A percentile compares a stretch with the other conserved stretches of the same genome.
Evolutionary conservation across 2,797 vertebrate species (phyloP).

Genomic region (Enteromius argenteus): DNA sequence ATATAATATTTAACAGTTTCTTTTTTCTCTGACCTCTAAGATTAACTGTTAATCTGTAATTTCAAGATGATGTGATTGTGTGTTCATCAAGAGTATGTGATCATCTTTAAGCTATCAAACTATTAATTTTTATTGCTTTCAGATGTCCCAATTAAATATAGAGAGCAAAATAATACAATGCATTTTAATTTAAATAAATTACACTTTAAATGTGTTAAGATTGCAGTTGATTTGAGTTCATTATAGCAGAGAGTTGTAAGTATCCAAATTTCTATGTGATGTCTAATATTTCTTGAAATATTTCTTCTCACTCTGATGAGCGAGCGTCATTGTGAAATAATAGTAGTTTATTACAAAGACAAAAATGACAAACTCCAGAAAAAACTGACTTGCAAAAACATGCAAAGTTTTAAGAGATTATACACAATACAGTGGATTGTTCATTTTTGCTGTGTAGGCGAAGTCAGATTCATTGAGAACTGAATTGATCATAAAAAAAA

Average conservation of each 20-base stretch:
- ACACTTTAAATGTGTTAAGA: not conserved
- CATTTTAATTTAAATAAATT: not conserved
- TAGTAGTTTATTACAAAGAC: not conserved
- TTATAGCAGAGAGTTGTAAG: not conserved
- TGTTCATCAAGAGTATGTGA: not conserved
- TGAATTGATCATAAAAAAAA: conserved; percentile 63
- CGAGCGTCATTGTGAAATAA: not conserved
- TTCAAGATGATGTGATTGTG: not conserved
- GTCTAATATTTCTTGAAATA: not conserved
- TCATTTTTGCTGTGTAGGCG: conserved; percentile 48
- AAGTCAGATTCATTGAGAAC: conserved; percentile 60
- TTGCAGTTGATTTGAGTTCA: not conserved
- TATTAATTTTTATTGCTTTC: not conserved
- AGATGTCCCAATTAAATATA: not conserved
- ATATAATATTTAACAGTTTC: not conserved
- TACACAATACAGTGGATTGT: conserved; percentile 36
- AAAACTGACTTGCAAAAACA: conserved; percentile 21
- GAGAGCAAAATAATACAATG: not conserved
- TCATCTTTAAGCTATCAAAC: not conserved
- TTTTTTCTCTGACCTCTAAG: not conserved
- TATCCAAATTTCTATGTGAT: not conserved
- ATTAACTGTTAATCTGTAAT: conserved; percentile 4
- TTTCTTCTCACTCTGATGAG: not conserved
- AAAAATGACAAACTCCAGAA: conserved; percentile 27
- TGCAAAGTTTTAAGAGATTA: conserved; percentile 30